phyloP scores from a whole-genome alignment of 2,113 vertebrate species.

The Pelmatolapia mariae region DNA sequence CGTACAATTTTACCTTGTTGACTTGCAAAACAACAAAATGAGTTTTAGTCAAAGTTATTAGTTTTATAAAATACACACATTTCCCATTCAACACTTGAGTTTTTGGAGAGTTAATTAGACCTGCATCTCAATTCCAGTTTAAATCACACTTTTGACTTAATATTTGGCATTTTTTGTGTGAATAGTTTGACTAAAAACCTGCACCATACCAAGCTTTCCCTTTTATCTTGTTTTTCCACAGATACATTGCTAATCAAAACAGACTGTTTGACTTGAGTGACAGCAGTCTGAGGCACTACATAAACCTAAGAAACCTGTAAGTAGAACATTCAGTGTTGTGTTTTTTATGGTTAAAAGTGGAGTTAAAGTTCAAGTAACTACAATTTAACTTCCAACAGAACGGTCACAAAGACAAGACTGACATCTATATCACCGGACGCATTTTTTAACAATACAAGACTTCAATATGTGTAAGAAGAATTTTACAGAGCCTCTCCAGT shows the following conservation, averaged over 20 bases:
- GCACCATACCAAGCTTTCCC: not conserved
- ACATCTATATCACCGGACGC: conserved; percentile 83
- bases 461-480: conserved; percentile 89
- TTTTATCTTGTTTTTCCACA: conserved; percentile 52
- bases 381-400: conserved; percentile 70
- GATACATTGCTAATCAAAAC: conserved; percentile 89
- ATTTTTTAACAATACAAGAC: conserved; percentile 87
- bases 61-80: not conserved
- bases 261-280: conserved; percentile 85
- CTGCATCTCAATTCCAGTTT: not conserved
- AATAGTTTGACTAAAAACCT: not conserved
- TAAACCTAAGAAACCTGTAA: conserved; percentile 93
- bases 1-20: not conserved
- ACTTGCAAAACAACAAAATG: not conserved
- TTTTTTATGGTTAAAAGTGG: not conserved
- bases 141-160: not conserved
- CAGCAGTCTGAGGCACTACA: conserved; percentile 86
- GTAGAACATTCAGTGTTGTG: conserved; percentile 54
- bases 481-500: not conserved
- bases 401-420: conserved; percentile 86
- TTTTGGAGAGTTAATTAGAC: not conserved
- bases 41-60: not conserved
- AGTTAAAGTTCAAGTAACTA: not conserved
- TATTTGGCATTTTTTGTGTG: not conserved
- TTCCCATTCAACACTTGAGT: not conserved